Conservation (phyloP, 1,140 invertebrate species). For the Phymorhynchus buccinoides region DNA sequence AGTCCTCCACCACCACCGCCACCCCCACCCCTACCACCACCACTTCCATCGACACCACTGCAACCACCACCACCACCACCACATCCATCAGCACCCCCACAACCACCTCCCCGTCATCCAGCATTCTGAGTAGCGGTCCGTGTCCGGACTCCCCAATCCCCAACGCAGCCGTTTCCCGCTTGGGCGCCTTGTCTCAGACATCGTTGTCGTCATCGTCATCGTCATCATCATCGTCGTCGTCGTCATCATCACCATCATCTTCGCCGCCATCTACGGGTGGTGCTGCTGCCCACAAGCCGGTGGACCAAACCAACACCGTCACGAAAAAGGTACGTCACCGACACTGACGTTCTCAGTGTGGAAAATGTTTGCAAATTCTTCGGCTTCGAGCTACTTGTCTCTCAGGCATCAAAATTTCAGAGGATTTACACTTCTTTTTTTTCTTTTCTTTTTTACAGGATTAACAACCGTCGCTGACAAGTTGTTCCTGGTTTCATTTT, state of each 20-base stretch:
- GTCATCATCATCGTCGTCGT: no score
- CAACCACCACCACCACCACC: background rate
- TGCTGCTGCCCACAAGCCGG: constrained; percentile 31
- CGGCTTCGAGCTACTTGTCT: no score
- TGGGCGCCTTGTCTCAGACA: constrained; percentile 56
- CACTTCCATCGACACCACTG: background rate
- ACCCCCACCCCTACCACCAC: background rate
- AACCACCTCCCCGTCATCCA: constrained; percentile 51
- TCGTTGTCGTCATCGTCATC: constrained; percentile 46
- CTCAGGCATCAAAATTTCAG: no score
- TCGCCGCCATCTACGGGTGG: constrained; percentile 58
- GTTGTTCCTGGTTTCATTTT: no score
- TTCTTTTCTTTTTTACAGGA: no score
- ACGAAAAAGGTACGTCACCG: constrained; percentile 39
- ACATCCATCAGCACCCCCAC: background rate
- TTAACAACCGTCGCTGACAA: no score
- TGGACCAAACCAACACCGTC: constrained; percentile 37
- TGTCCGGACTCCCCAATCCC: constrained; percentile 51
- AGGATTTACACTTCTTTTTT: no score
- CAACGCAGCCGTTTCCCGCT: constrained; percentile 41
- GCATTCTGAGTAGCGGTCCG: constrained; percentile 54
- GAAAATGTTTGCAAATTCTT: no score
- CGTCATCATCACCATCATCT: constrained; percentile 46
- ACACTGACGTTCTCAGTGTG: no score
- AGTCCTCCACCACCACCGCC: constrained; percentile 53